Conservation (phyloP, 2,113 vertebrate species). For the Antechinus stuartii region DNA sequence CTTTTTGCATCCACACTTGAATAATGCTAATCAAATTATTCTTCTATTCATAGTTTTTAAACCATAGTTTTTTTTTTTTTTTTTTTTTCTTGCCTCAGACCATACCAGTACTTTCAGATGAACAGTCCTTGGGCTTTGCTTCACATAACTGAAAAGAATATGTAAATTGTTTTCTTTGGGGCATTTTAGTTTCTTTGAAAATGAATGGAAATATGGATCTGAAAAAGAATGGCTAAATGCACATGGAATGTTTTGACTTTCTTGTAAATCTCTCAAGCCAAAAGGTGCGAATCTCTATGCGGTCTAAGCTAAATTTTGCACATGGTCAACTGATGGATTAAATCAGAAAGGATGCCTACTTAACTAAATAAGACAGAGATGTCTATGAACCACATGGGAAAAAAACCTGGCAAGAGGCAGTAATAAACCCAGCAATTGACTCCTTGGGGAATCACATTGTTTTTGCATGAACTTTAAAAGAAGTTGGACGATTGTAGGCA, state of each 20-base stretch:
- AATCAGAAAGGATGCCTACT: background rate
- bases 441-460: background rate
- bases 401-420: background rate
- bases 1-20: no score
- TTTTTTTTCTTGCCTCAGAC: conserved; percentile 19
- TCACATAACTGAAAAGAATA: background rate
- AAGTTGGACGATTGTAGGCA: background rate
- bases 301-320: background rate
- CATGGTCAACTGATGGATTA: background rate
- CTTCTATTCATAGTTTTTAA: background rate
- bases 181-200: background rate
- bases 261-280: background rate
- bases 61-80: background rate
- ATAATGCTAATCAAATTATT: background rate
- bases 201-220: background rate
- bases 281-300: background rate
- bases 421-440: background rate
- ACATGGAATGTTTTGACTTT: background rate
- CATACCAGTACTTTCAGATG: background rate
- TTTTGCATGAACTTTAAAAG: background rate
- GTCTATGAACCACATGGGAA: background rate
- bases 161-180: background rate
- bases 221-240: background rate
- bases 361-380: background rate
- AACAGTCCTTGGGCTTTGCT: background rate